A percentile compares a stretch with the other conserved stretches of the same genome.
These are phyloP conservation scores for Thinocorus orbignyianus DNA, from an alignment of 2,113 vertebrate species.

Conservation along the genomic window DNA sequence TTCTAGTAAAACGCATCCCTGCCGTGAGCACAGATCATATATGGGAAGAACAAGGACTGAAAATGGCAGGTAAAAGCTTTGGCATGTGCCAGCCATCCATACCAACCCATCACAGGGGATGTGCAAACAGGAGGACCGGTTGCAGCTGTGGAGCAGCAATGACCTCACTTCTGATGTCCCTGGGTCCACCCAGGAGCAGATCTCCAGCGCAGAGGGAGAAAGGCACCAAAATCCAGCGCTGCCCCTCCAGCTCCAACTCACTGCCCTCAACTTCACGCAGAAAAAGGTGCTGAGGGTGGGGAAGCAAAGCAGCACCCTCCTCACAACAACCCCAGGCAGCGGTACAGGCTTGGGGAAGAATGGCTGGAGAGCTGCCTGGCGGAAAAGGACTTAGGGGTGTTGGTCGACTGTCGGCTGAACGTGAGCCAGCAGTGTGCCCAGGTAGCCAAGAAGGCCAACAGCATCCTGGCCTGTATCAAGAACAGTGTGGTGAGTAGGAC, in stretches of 20 bases:
- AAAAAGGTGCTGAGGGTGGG: not conserved
- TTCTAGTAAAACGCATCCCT: not conserved
- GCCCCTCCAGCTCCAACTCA: not conserved
- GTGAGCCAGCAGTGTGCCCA: not conserved
- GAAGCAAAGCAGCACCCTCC: not conserved
- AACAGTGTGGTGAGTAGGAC: no score
- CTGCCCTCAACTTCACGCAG: accelerated
- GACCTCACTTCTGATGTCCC: not conserved
- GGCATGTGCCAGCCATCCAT: not conserved
- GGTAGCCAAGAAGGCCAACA: not conserved
- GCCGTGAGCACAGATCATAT: accelerated
- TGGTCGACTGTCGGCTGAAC: not conserved
- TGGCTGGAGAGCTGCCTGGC: no score
- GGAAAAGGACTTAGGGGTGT: no score
- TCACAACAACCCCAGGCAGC: no score
- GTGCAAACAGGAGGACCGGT: not conserved
- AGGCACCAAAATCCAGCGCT: accelerated
- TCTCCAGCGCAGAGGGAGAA: accelerated
- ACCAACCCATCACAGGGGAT: not conserved
- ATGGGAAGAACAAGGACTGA: not conserved
- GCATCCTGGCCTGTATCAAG: not conserved
- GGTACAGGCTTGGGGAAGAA: no score
- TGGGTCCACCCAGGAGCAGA: accelerated
- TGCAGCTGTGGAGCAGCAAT: not conserved
- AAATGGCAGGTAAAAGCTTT: not conserved